phyloP scores from a whole-genome alignment of 2,797 vertebrate species.

The Coluber constrictor region DNA sequence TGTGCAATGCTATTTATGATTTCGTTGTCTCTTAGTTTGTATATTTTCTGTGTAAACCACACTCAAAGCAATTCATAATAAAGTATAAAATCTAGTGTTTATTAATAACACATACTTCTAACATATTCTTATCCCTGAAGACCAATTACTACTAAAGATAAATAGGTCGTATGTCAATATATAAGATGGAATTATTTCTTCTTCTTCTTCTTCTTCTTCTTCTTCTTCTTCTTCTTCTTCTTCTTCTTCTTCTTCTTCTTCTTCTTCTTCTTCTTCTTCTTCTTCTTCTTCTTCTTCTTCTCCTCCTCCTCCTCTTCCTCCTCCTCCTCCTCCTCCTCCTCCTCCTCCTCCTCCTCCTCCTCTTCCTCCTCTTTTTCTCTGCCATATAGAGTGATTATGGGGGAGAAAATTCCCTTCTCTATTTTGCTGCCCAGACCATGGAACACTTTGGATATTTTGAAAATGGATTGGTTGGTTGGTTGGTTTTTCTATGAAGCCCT shows the following conservation, averaged over 20 bases:
- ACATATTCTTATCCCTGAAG: not conserved
- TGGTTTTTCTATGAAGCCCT: not conserved
- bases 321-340: too few relatives aligned
- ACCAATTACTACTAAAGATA: not conserved
- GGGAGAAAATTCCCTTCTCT: too few relatives aligned
- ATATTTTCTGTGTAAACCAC: not conserved
- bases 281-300: too few relatives aligned
- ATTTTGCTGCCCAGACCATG: not conserved
- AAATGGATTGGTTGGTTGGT: not conserved
- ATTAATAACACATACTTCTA: not conserved
- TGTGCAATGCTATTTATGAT: not conserved
- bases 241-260: too few relatives aligned
- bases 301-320: fast-evolving
- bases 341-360: too few relatives aligned
- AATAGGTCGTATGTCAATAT: not conserved
- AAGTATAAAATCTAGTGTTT: not conserved
- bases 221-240: too few relatives aligned
- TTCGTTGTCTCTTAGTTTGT: not conserved
- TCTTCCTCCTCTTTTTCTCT: not conserved
- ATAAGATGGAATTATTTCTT: not conserved
- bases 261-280: too few relatives aligned
- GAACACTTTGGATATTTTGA: not conserved
- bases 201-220: too few relatives aligned
- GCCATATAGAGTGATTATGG: not conserved
- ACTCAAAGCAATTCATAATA: not conserved